Evolutionary conservation across 2,888 invertebrate genomes (phyloP), one percentile per base, ranked within the genome.

Genomic region (Oxystoma pomonae): DNA sequence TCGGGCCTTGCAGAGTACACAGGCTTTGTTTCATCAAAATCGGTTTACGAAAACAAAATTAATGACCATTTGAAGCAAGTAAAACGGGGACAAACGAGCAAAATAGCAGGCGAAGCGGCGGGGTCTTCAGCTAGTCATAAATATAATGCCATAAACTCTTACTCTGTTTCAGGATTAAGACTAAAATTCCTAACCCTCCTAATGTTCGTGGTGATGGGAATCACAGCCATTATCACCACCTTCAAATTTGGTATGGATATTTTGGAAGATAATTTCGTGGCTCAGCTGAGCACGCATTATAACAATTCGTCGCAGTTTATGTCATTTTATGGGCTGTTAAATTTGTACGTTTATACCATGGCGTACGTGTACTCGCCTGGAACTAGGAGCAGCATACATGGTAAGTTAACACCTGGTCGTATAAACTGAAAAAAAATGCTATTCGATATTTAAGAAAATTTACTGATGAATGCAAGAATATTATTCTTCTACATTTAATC

Each of bases 271-370:
- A 95, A 95, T 81, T 97, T 97, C 83, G 94, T 96, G 0, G 90
- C 95, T 9, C 90, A 92, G 64, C 84, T 96, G 18, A 89, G 90
- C 19, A 91, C 93, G 51, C 91, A 90, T 76, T 95, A 96, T 79
- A 89, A 90, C 73, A 96, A 93, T 70, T 96, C 96, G 0, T 94
- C 94, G 5, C 94, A 97, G 70, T 98, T 98, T 81, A 95, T 98
- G 91, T 91, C 95, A 1, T 90, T 96, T 70, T 97, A 97, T 78
- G 95, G 96, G 20, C 84, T 97, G 55, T 85, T 96, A 61, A 98
- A 98, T 83, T 93, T 96, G 79, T 96, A 97, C 79, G 81, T 97
- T 69, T 96, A 92, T 80, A 90, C 92, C 5, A 90, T 97, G 90
- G 94, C 96, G 16, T 97, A 95, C 80, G 90, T 98, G 57, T 98